Base-by-base conservation (phyloP, 2,797 vertebrate genomes). In the Phrynocephalus forsythii region DNA sequence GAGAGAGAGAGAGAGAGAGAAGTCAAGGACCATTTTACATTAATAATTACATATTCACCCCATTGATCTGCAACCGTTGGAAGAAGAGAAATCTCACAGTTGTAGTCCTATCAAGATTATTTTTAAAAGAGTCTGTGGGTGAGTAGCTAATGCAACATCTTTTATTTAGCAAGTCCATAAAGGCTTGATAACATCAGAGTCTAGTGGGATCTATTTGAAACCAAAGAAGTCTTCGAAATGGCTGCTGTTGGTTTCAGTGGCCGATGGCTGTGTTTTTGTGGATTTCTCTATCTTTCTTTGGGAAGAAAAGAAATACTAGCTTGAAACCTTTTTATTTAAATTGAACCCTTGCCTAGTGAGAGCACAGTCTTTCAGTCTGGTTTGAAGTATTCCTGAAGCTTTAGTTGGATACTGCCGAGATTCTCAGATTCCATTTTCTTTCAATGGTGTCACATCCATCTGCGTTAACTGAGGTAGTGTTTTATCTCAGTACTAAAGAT, bases 81-180 rank as follows among this genome's bases (percentile, higher is more conserved):
- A 77, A 63, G 72, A 30, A 78, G 10, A 86, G 67, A 66, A 63
- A 77, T 30, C 67, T 86, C 66, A 78, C 80, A 72, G 82, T 82
- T 82, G 15, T 87, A 78, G 90, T 89, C 50, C 52, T 88, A 0
- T 79, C 60, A 60, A 44, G 33, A 33, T 33, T 5, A 44, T 4
- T 38, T 75, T 38, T 28, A 69, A 77, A 69, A 52, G 11, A 33
- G 22, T 90, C 44, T 75, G 86, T 0, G 85, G 10, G 69, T 69
- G 86, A 87, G 22, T 86, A 33, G 48, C 44, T 87, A 83, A 79
- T 22, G n/a, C 3, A 44, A 15, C 67, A 86, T 18, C 38, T 78
- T 78, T 0, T 0, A 79, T 3, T 85, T 88, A 83, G 44, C 82
- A 91, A 83, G 83, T 0, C 50, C 2, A 60, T 38, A 84, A 38